phyloP scores from a whole-genome alignment of 2,888 invertebrate genomes.

The Agapetus fuscipes region DNA sequence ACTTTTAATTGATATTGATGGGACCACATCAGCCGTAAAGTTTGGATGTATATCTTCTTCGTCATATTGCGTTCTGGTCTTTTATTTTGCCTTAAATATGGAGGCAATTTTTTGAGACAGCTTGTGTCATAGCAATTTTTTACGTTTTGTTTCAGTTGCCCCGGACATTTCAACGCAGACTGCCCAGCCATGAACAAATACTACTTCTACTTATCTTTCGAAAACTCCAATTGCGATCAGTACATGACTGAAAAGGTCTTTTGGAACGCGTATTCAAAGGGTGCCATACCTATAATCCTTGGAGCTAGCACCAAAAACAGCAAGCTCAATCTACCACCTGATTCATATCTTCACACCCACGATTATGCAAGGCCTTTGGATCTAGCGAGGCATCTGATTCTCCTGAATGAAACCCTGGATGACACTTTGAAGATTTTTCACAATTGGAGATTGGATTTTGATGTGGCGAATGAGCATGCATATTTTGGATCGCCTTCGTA shows the following conservation, averaged over 20 bases:
- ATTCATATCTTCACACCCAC: conserved; percentile 52
- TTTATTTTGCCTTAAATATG: no score
- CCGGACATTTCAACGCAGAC: conserved; percentile 51
- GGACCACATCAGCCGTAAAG: no score
- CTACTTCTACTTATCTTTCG: conserved; percentile 60
- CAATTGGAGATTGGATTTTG: conserved; percentile 48
- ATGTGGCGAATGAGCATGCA: conserved; percentile 54
- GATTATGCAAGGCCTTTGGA: conserved; percentile 40
- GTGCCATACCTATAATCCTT: conserved; percentile 56
- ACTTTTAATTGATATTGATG: no score
- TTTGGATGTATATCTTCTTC: no score
- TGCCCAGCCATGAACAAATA: conserved; percentile 48
- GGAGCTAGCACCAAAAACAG: conserved; percentile 42
- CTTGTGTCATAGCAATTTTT: no score
- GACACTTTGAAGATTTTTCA: conserved; percentile 39
- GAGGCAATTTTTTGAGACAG: no score
- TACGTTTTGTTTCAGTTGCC: conserved; percentile 50
- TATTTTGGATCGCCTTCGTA: conserved; percentile 51
- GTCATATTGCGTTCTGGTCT: no score
- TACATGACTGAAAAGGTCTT: conserved; percentile 64
- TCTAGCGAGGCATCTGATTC: conserved; percentile 43
- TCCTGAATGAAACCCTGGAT: conserved; percentile 33
- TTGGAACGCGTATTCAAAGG: conserved; percentile 53
- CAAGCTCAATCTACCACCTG: conserved; percentile 46
- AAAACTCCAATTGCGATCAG: conserved; percentile 59